Base-by-base conservation (phyloP, 2,113 vertebrate genomes). In the Lophius piscatorius region DNA sequence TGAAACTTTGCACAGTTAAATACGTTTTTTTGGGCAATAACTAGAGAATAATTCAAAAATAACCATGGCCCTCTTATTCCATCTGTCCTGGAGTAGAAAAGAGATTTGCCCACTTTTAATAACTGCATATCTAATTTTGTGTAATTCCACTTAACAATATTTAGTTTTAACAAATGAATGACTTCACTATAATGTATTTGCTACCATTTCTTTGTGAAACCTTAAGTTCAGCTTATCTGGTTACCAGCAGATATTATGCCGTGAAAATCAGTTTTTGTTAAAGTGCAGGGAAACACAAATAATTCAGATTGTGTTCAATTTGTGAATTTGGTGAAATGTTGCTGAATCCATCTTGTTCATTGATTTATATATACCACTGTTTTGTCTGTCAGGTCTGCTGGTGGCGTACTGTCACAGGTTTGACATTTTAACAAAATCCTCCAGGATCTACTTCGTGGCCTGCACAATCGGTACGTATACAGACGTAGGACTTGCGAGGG, bases 331-430 rank as follows among this genome's bases (percentile, higher is more conserved):
- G n/a, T n/a, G n/a, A n/a, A n/a, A n/a, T n/a, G n/a, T n/a, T n/a
- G n/a, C n/a, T n/a, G n/a, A 4, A 7, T 9, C 23, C 5, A 9
- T 17, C 23, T 40, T 39, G 14, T 20, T 8, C 0, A 24, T 14
- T 26, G 13, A 35, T 40, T 10, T 55, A 2, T 56, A 4, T 20
- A 17, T 7, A 4, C 29, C 48, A 9, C 69, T 44, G 28, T 48
- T 22, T 62, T 35, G 33, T 69, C 35, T 14, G 23, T 24, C 70
- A 98, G 97, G 97, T 42, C 87, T 98, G 64, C 88, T 98, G 61
- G 95, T 98, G 55, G 96, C 90, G 1, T 99, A 99, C 76, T 99
- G 97, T 78, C 95, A 98, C 83, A 90, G 97, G 60, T 98, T 98
- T 72, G 97, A 98, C 85, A 93, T 97, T 74, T 92, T 98, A 74